A percentile compares a stretch with the other conserved stretches of the same genome.
phyloP scores from a whole-genome alignment of 2,888 invertebrate species.

The Drosophila peninsularis region DNA sequence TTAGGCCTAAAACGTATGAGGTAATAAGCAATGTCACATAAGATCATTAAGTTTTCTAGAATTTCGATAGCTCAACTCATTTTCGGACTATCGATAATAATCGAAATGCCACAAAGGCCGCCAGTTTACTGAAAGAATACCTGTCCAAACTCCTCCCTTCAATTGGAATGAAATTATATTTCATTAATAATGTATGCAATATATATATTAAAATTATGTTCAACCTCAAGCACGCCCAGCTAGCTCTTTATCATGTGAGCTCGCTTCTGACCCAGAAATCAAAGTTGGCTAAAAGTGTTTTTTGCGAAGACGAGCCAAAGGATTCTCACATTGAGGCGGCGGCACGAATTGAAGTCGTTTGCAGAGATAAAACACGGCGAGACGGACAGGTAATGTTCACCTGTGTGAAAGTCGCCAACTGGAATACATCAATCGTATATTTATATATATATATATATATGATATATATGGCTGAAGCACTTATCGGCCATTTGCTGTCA shows the following conservation, averaged over 20 bases:
- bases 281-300: constrained; percentile 1
- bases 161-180: too few species aligned
- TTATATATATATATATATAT: neutral
- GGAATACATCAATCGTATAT: constrained; percentile 3
- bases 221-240: neutral
- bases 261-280: constrained; percentile 1
- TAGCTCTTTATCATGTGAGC: neutral
- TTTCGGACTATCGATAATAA: neutral
- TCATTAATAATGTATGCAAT: neutral
- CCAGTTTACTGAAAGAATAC: too few species aligned
- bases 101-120: too few species aligned
- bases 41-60: too few species aligned
- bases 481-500: constrained; percentile 80
- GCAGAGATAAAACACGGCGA: constrained; percentile 26
- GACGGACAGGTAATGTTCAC: constrained; percentile 11
- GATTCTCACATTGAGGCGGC: constrained; percentile 34
- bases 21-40: too few species aligned
- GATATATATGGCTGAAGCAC: constrained; percentile 33
- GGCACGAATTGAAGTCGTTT: constrained; percentile 26
- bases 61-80: neutral
- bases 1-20: too few species aligned
- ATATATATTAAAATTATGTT: neutral
- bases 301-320: constrained; percentile 4
- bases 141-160: too few species aligned
- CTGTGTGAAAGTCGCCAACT: constrained; percentile 37